phyloP scores from a whole-genome alignment of 2,113 vertebrate genomes.

The Cavia porcellus region DNA sequence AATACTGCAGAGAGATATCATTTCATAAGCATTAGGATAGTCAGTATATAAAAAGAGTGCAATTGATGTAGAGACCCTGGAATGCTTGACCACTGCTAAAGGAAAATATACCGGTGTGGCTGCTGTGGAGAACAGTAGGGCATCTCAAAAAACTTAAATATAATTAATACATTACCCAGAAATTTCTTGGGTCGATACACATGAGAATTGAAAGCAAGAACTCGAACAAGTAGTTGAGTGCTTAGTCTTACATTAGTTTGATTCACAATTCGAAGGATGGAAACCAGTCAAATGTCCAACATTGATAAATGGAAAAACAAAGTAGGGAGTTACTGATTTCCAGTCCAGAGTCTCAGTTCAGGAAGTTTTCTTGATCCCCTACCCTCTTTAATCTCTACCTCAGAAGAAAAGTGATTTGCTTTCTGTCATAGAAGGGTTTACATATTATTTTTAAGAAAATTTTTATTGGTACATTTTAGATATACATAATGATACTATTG shows the following conservation, averaged over 20 bases:
- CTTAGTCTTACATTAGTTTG: neutral
- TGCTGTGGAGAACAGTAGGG: neutral
- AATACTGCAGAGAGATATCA: neutral
- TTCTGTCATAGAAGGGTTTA: neutral
- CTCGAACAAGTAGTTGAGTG: neutral
- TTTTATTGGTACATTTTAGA: too few relatives aligned
- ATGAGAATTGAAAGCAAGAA: neutral
- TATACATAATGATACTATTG: too few relatives aligned
- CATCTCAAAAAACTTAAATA: neutral
- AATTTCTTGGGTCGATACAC: neutral
- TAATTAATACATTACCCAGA: neutral
- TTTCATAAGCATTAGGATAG: neutral
- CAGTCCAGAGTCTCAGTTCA: neutral
- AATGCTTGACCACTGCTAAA: neutral
- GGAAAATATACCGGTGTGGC: neutral
- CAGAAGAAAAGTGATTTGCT: neutral
- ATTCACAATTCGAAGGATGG: neutral
- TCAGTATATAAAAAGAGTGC: neutral
- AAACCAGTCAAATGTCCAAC: neutral
- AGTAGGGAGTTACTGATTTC: neutral
- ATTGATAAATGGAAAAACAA: neutral
- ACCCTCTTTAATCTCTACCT: too few relatives aligned
- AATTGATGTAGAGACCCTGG: neutral
- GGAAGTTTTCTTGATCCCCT: neutral
- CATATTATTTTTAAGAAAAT: neutral